Percentiles rank a stretch among this genome's conserved stretches.
phyloP scores from a whole-genome alignment of 2,888 invertebrate genomes.

The Lepidonotus clava region DNA sequence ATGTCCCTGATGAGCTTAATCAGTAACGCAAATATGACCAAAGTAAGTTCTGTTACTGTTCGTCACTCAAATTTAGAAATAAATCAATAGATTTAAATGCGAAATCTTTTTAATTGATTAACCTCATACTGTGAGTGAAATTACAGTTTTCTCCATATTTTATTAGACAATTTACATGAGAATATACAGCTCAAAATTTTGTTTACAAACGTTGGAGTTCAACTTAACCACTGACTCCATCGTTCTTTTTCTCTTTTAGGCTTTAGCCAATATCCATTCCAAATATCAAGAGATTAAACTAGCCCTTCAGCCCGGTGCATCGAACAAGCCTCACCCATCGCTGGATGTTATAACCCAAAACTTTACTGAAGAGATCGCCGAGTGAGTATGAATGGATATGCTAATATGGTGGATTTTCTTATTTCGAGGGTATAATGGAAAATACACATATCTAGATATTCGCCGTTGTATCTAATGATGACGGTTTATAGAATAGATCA shows the following conservation, averaged over 20 bases:
- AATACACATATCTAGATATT: too few relatives aligned
- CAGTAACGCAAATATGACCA: too few relatives aligned
- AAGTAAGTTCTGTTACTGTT: too few relatives aligned
- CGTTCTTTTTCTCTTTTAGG: slow-evolving; percentile 46
- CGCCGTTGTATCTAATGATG: too few relatives aligned
- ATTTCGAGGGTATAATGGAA: too few relatives aligned
- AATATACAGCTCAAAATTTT: too few relatives aligned
- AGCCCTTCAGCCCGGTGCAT: slow-evolving; percentile 46
- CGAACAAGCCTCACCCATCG: slow-evolving; percentile 53
- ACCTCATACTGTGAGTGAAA: background rate
- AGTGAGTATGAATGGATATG: slow-evolving; percentile 52
- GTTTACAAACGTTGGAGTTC: too few relatives aligned
- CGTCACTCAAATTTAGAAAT: too few relatives aligned
- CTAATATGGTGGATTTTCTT: too few relatives aligned
- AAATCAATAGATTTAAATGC: too few relatives aligned
- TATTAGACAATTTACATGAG: background rate
- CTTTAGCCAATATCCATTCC: slow-evolving; percentile 59
- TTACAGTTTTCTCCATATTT: background rate
- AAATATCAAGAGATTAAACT: slow-evolving; percentile 61
- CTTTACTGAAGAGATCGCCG: slow-evolving; percentile 56
- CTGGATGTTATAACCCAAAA: slow-evolving; percentile 55
- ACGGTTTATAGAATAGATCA: too few relatives aligned
- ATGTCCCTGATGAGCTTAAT: background rate
- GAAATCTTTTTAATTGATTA: background rate
- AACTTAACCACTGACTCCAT: background rate